These are phyloP conservation scores for Daubentonia madagascariensis DNA, from an alignment of 2,113 vertebrate species.

Conservation along the genomic window DNA sequence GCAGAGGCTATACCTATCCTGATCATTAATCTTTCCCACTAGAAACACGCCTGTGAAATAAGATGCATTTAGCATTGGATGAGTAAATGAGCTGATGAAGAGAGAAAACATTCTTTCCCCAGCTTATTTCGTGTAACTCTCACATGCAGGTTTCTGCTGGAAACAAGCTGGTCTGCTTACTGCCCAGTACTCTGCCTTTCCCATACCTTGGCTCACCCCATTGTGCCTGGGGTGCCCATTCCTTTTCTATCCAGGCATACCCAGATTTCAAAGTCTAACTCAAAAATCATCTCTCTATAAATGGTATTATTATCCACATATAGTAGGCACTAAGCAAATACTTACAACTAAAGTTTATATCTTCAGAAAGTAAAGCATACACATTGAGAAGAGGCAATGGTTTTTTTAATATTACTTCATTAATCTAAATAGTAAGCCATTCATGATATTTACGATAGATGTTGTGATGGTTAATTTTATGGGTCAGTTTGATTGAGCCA, in stretches of 20 bases:
- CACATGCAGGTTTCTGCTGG: neutral
- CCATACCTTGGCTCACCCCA: no score
- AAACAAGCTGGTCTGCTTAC: neutral
- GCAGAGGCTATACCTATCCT: neutral
- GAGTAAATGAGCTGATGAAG: neutral
- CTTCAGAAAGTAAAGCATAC: neutral
- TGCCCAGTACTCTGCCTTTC: neutral
- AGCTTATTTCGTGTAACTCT: neutral
- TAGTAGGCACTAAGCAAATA: neutral
- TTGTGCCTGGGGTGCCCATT: no score
- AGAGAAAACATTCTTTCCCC: neutral
- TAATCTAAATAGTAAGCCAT: neutral
- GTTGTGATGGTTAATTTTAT: neutral
- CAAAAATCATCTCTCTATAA: neutral
- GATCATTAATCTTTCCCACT: neutral
- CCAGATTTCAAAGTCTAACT: neutral
- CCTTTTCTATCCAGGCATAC: neutral
- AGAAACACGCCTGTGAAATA: neutral
- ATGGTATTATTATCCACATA: neutral
- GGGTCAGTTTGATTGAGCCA: neutral
- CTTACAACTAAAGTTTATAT: neutral
- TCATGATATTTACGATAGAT: neutral
- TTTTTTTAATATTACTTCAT: neutral
- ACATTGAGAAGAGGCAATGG: neutral
- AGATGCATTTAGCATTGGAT: fast-evolving